Percentiles rank a stretch among this genome's conserved stretches.
Conservation (phyloP, 2,888 invertebrate species). For the Gymnocheta viridis region DNA sequence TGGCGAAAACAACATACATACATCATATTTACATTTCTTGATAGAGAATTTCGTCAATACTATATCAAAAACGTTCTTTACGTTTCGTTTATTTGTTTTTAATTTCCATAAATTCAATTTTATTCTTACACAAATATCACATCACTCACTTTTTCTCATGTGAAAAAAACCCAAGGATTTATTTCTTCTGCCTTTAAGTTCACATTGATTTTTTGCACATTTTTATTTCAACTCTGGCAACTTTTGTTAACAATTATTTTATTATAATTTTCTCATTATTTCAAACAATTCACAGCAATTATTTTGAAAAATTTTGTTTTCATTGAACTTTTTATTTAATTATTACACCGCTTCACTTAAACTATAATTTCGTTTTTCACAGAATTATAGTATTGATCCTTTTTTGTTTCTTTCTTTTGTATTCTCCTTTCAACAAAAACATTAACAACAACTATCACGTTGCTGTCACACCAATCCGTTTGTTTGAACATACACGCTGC, state of each 20-base stretch:
- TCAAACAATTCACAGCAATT: neutral
- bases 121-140: neutral
- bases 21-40: conserved; percentile 6
- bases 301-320: no score
- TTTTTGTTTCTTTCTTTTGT: conserved; percentile 11
- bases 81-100: neutral
- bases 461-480: conserved; percentile 58
- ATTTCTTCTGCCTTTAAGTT: conserved; percentile 11
- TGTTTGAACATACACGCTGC: conserved; percentile 55
- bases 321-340: neutral
- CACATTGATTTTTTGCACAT: conserved; percentile 63
- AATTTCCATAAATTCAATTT: neutral
- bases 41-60: neutral
- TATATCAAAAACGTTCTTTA: neutral
- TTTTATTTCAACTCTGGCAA: conserved; percentile 17
- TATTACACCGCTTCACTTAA: neutral
- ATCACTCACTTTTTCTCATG: conserved; percentile 44
- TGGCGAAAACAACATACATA: conserved; percentile 19
- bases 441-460: conserved; percentile 44
- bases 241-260: conserved; percentile 35
- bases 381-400: conserved; percentile 18
- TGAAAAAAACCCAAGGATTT: conserved; percentile 46
- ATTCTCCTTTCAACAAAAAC: neutral
- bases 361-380: neutral
- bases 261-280: neutral